Conservation (phyloP, 2,888 invertebrate genomes). For the Habrosyne pyritoides region DNA sequence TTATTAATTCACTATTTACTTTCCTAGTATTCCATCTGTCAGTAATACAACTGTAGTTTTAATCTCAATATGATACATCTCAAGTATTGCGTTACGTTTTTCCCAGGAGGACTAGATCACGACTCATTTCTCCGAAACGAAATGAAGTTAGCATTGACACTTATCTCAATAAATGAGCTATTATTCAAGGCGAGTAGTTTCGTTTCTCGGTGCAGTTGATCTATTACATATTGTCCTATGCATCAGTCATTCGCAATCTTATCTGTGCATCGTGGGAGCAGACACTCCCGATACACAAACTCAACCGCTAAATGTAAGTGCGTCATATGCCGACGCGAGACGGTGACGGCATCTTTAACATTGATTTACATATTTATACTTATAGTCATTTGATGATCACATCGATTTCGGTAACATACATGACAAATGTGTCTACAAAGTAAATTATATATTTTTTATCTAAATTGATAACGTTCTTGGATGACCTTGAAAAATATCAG, state of each 20-base stretch:
- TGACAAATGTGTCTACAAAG: not conserved
- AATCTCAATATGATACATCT: conserved; percentile 19
- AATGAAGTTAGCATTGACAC: conserved; percentile 62
- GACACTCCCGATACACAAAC: conserved; percentile 39
- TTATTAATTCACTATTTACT: not conserved
- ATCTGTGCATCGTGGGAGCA: conserved; percentile 77
- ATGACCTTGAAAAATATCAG: not conserved
- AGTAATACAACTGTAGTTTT: conserved; percentile 11
- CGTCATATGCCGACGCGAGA: conserved; percentile 20
- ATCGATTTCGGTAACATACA: conserved; percentile 19
- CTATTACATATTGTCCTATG: conserved; percentile 78
- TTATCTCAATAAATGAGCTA: conserved; percentile 77
- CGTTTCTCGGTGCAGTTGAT: conserved; percentile 64
- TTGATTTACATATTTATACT: conserved; percentile 37
- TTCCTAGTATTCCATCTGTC: not conserved
- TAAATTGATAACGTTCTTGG: not conserved
- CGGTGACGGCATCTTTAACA: conserved; percentile 33
- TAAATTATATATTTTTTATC: not conserved
- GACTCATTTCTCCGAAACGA: conserved; percentile 48
- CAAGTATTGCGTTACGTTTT: conserved; percentile 40
- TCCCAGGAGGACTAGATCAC: conserved; percentile 44
- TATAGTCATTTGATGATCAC: conserved; percentile 35
- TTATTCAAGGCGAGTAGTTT: conserved; percentile 61
- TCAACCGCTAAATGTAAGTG: conserved; percentile 47
- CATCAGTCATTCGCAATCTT: conserved; percentile 79